Evolutionary conservation across 2,888 invertebrate genomes (phyloP).

Genomic region (Cosmorhoe ocellata): DNA sequence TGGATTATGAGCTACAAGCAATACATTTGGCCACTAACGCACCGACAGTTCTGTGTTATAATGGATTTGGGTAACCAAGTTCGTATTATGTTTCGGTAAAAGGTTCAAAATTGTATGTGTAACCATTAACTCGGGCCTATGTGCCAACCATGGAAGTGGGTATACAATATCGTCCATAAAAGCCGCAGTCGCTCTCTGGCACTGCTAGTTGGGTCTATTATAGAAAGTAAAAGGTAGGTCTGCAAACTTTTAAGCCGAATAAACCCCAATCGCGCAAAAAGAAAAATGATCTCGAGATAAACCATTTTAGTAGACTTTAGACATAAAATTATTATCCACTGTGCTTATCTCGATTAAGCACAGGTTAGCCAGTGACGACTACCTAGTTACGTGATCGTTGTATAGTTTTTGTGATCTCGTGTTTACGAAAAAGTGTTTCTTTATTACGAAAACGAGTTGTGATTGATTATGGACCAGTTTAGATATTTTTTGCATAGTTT

Average conservation of each 20-base stretch:
- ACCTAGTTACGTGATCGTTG: conserved; percentile 49
- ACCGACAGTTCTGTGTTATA: conserved; percentile 34
- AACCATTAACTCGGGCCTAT: conserved; percentile 48
- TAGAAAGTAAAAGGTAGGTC: conserved; percentile 78
- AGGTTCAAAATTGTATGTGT: conserved; percentile 54
- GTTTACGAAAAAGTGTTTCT: conserved; percentile 21
- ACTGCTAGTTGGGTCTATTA: conserved; percentile 70
- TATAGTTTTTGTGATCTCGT: conserved; percentile 36
- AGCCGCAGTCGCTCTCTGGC: conserved; percentile 75
- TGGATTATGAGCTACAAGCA: conserved; percentile 43
- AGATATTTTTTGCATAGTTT: conserved; percentile 6
- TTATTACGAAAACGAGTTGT: conserved; percentile 14
- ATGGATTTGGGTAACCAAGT: conserved; percentile 26
- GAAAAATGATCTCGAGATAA: background rate
- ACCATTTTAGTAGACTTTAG: background rate
- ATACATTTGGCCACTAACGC: conserved; percentile 48
- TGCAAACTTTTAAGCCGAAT: conserved; percentile 46
- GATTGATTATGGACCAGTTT: conserved; percentile 11
- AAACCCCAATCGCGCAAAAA: conserved; percentile 34
- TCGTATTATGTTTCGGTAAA: conserved; percentile 39
- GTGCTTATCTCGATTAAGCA: background rate
- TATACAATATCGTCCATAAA: conserved; percentile 69
- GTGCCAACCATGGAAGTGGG: conserved; percentile 69
- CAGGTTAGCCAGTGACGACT: background rate
- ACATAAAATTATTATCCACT: background rate